Evolutionary conservation across 2,888 invertebrate species (phyloP).

Genomic region (Euzophera pinguis): DNA sequence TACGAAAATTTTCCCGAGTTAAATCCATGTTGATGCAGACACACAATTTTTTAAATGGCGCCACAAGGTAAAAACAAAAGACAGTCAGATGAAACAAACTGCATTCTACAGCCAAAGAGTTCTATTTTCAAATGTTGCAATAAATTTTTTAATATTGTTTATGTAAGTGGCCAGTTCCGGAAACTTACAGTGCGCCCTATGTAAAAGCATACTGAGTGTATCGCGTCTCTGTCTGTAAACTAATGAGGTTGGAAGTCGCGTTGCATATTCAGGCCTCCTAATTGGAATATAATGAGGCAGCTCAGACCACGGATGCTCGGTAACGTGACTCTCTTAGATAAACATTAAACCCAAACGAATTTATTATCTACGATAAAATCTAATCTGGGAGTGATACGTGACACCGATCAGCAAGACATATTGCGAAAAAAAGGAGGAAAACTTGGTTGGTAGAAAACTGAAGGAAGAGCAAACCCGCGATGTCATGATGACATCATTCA

Average conservation of each 20-base stretch:
- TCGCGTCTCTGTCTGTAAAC: not conserved
- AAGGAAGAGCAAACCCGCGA: not conserved
- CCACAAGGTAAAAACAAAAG: no score
- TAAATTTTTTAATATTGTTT: no score
- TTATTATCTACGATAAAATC: not conserved
- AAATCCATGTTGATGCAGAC: no score
- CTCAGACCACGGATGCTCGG: not conserved
- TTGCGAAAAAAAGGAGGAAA: not conserved
- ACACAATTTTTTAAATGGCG: no score
- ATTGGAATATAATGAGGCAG: constrained; percentile 7
- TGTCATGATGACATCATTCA: not conserved
- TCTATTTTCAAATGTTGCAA: no score
- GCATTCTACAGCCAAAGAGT: no score
- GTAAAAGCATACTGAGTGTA: not conserved
- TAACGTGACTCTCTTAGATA: not conserved
- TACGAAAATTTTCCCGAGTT: no score
- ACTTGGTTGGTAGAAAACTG: not conserved
- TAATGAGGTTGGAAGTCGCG: not conserved
- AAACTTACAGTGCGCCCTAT: no score
- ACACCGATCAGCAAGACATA: not conserved
- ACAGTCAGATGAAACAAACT: no score
- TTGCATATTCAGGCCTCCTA: constrained; percentile 5
- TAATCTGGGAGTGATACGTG: not conserved
- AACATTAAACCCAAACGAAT: not conserved
- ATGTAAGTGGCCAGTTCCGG: no score